Conservation (phyloP, 2,888 invertebrate species). For the Eurytoma adleriae region DNA sequence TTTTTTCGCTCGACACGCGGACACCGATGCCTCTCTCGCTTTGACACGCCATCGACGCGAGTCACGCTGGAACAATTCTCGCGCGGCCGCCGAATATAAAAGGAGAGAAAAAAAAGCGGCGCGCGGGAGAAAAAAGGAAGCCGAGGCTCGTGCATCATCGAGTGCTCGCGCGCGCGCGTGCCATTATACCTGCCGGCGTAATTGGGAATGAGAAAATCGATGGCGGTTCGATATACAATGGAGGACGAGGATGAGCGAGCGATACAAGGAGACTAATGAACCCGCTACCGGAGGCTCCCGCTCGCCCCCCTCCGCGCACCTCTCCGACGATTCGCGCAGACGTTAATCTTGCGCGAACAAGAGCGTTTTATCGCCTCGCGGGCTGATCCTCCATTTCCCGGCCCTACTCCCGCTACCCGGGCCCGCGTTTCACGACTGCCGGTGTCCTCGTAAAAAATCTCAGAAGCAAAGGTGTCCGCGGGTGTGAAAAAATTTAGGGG, state of each 20-base stretch:
- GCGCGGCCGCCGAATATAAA: slow-evolving; percentile 11
- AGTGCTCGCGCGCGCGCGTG: slow-evolving; percentile 11
- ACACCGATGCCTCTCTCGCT: slow-evolving; percentile 16
- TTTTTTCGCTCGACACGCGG: background rate
- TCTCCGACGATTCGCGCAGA: slow-evolving; percentile 52
- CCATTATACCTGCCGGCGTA: slow-evolving; percentile 16
- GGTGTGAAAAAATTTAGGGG: background rate
- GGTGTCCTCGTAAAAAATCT: slow-evolving; percentile 37
- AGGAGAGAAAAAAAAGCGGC: slow-evolving; percentile 1
- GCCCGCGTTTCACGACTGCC: background rate
- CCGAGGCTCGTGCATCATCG: slow-evolving; percentile 28
- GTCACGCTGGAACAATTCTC: slow-evolving; percentile 36
- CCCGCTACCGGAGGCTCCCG: slow-evolving; percentile 37
- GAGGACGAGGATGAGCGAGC: slow-evolving; percentile 15
- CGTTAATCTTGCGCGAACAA: slow-evolving; percentile 71
- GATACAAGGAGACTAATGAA: slow-evolving; percentile 63
- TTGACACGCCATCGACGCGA: slow-evolving; percentile 37
- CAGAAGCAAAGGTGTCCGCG: slow-evolving; percentile 1
- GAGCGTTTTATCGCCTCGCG: slow-evolving; percentile 69
- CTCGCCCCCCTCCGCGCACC: background rate
- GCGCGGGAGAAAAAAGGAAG: slow-evolving; percentile 3
- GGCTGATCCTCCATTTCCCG: background rate
- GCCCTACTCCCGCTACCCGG: background rate
- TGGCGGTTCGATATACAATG: slow-evolving; percentile 44
- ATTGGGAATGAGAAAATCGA: slow-evolving; percentile 52